Percentiles rank a stretch among this genome's conserved stretches.
Conservation (phyloP, 2,113 vertebrate genomes). For the Eulemur macaco region DNA sequence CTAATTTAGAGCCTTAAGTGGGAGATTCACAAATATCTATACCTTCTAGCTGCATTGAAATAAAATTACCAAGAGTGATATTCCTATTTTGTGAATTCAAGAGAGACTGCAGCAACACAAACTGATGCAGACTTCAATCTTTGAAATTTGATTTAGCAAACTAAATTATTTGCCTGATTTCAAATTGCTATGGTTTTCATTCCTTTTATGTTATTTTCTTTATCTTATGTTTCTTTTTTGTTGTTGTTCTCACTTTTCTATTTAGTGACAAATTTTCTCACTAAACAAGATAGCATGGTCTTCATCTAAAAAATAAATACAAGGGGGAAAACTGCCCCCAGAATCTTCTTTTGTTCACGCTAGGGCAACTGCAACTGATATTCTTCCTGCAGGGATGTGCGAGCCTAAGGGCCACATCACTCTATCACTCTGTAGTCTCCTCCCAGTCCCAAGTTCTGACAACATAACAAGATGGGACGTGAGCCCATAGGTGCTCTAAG, state of each 20-base stretch:
- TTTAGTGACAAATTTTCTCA: not conserved
- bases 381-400: not conserved
- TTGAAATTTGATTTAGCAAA: constrained; percentile 49
- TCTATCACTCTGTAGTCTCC: not conserved
- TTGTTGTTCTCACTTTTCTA: not conserved
- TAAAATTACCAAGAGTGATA: constrained; percentile 45
- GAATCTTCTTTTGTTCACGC: not conserved
- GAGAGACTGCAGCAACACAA: not conserved
- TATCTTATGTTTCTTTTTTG: not conserved
- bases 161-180: constrained; percentile 22
- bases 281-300: not conserved
- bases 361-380: not conserved
- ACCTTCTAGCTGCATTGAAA: constrained; percentile 28
- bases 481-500: not conserved
- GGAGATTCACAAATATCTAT: constrained; percentile 48
- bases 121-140: not conserved
- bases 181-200: not conserved
- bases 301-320: not conserved
- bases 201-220: not conserved
- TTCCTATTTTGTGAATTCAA: constrained; percentile 7
- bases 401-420: not conserved
- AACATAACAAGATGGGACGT: not conserved
- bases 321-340: not conserved
- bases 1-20: constrained; percentile 54
- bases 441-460: not conserved